Evolutionary conservation across 2,888 invertebrate genomes (phyloP).

Genomic region (Athripsodes cinereus): DNA sequence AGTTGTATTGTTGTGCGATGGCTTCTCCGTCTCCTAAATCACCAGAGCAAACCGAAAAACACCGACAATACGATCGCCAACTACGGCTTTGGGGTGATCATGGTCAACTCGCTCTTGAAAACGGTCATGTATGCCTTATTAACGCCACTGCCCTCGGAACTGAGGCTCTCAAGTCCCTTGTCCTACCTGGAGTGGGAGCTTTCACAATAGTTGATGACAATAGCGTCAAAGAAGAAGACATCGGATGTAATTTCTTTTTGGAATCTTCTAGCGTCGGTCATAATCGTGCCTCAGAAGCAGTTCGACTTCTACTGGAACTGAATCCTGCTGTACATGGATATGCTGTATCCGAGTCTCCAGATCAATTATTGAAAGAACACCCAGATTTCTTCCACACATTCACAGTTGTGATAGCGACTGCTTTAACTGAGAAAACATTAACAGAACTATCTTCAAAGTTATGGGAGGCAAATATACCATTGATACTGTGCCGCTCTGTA

Average conservation of each 20-base stretch:
- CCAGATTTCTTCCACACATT: constrained; percentile 86
- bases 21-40: constrained; percentile 66
- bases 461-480: constrained; percentile 81
- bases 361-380: constrained; percentile 77
- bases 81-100: constrained; percentile 97
- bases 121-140: constrained; percentile 85
- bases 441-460: constrained; percentile 68
- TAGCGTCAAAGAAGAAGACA: constrained; percentile 80
- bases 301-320: constrained; percentile 77
- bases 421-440: constrained; percentile 70
- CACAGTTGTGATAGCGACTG: constrained; percentile 77
- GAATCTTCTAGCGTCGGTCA: constrained; percentile 74
- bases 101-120: constrained; percentile 86
- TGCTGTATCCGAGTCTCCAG: constrained; percentile 83
- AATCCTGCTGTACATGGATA: constrained; percentile 92
- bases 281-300: constrained; percentile 78
- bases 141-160: constrained; percentile 92
- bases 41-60: constrained; percentile 63
- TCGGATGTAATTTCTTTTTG: constrained; percentile 94
- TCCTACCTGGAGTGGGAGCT: constrained; percentile 89
- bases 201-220: constrained; percentile 91
- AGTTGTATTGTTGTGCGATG: constrained; percentile 37
- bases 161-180: constrained; percentile 90
- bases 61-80: constrained; percentile 70
- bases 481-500: constrained; percentile 80